These are phyloP conservation scores for Stomatorhinus walkeri DNA, from an alignment of 2,797 vertebrate genomes.

Conservation along the genomic window DNA sequence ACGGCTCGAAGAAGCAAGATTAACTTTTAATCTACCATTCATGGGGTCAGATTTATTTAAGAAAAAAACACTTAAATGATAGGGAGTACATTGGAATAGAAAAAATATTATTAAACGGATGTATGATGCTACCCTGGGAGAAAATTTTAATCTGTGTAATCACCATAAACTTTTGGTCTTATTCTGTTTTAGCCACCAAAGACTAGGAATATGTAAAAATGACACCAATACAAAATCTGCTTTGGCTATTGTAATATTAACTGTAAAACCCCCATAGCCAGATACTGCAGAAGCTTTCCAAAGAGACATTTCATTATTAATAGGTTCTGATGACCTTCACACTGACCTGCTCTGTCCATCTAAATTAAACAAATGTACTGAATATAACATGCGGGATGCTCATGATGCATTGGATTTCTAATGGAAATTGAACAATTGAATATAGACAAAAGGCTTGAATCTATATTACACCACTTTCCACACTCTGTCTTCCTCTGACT, in stretches of 20 bases:
- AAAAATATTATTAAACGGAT: not conserved
- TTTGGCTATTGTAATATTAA: not conserved
- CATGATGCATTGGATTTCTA: not conserved
- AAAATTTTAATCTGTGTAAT: not conserved
- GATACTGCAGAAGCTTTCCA: not conserved
- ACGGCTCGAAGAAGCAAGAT: not conserved
- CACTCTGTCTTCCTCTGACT: not conserved
- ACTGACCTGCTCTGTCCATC: not conserved
- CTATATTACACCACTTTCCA: not conserved
- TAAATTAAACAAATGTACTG: not conserved
- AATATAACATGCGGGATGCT: not conserved
- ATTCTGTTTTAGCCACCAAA: not conserved
- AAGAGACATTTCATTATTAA: not conserved
- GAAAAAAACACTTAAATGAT: not conserved
- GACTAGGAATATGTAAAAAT: not conserved
- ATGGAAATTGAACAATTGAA: not conserved
- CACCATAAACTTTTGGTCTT: not conserved
- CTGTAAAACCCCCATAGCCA: not conserved
- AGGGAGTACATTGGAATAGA: not conserved
- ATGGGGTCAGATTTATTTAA: not conserved
- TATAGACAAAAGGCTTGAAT: not conserved
- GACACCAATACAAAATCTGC: not conserved
- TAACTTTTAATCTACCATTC: slow-evolving; percentile 5
- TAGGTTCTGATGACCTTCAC: not conserved
- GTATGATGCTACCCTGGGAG: not conserved